Base-by-base conservation (phyloP, 2,113 vertebrate genomes). In the Rhinopomastus cyanomelas region DNA sequence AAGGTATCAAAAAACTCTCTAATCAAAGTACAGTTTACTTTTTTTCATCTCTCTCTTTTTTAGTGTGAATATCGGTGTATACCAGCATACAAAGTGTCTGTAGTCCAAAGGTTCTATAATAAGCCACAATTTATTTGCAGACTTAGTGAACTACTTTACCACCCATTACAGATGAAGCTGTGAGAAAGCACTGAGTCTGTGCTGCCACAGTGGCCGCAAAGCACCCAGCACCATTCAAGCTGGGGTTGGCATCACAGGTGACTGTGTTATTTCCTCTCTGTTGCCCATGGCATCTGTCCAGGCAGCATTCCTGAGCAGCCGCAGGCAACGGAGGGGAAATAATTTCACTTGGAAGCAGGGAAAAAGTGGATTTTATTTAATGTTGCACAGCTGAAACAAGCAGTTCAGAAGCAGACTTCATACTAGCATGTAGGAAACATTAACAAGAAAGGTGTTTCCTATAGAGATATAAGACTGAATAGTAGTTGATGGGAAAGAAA, bases 171-270 rank as follows among this genome's bases (percentile, higher is more conserved):
- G n/a, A 29, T 65, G 29, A 81, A 26, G 15, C 51, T 62, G 3
- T 19, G 74, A 14, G 49, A 52, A 74, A 34, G 27, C 21, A 16
- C 62, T 51, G 39, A 46, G 30, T 15, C 32, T 83, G 27, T 82
- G 37, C 37, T 1, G 0, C 23, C 3, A 2, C 39, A 15, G 32
- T 3, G 68, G 15, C 42, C 42, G 25, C 2, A 4, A 69, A 51
- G 37, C 3, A 1, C 13, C 22, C 11, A 0, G 2, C 52, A 32
- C 29, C n/a, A 16, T 48, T 81, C 27, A 60, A 11, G 6, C 30
- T 7, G 16, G 27, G 44, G 51, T 1, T 61, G 62, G 23, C 23
- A 27, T 57, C 9, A 1, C 55, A 61, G 26, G 34, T 74, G 32
- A 37, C 68, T 68, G 37, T n/a, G 3, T 39, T 81, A 34, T 71